These are phyloP conservation scores for Plebejus melissa DNA, from an alignment of 2,888 invertebrate genomes.

Conservation along the genomic window DNA sequence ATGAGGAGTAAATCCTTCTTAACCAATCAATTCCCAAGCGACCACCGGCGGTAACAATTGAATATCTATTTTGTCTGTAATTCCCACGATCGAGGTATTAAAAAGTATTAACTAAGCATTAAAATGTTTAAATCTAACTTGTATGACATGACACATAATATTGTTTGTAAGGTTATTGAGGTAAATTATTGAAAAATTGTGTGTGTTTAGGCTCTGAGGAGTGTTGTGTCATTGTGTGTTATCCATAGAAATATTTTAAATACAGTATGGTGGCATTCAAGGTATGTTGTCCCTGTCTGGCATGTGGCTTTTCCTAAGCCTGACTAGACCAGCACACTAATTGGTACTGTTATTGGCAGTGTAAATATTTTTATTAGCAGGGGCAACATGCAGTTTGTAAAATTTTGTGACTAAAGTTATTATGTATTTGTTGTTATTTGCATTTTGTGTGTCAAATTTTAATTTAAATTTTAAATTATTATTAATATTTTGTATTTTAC, in stretches of 20 bases:
- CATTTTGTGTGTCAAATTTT: too few relatives aligned
- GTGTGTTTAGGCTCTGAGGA: background rate
- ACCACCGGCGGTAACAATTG: too few relatives aligned
- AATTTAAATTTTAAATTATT: too few relatives aligned
- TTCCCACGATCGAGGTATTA: background rate
- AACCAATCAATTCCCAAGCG: too few relatives aligned
- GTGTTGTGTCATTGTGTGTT: background rate
- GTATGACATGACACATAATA: background rate
- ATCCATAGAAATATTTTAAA: background rate
- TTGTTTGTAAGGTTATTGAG: background rate
- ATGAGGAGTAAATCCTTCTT: slow-evolving; percentile 25
- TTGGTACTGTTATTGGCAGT: background rate
- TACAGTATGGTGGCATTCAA: background rate
- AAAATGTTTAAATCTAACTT: background rate
- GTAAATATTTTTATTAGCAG: background rate
- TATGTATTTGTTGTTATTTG: too few relatives aligned
- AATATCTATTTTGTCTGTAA: too few relatives aligned
- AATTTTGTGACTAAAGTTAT: too few relatives aligned
- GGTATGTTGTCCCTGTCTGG: background rate
- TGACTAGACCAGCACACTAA: background rate
- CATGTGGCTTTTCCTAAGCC: background rate
- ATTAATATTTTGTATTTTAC: too few relatives aligned
- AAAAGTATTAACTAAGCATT: background rate
- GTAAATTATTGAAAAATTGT: background rate
- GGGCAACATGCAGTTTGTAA: too few relatives aligned